Evolutionary conservation across 1,140 invertebrate species (phyloP).

Genomic region (Eufriesea mexicana): DNA sequence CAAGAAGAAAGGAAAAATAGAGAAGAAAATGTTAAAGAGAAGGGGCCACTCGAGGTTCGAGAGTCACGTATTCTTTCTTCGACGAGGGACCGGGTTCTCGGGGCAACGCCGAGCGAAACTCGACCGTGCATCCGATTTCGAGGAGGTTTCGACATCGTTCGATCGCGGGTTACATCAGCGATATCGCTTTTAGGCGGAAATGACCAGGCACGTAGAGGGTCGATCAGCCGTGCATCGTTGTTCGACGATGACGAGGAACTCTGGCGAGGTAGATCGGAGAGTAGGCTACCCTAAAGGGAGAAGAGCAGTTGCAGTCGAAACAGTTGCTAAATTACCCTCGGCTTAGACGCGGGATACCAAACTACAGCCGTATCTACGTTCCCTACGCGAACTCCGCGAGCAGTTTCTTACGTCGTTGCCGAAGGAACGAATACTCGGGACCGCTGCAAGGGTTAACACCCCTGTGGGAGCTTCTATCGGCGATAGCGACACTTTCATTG

Average conservation of each 20-base stretch:
- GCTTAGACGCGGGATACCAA: too few species aligned
- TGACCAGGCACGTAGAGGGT: conserved; percentile 10
- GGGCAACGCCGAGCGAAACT: not conserved
- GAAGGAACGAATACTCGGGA: not conserved
- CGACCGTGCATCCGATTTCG: conserved; percentile 20
- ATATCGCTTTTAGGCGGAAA: conserved; percentile 40
- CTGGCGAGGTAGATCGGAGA: conserved; percentile 13
- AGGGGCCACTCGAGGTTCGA: not conserved
- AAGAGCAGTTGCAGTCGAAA: conserved; percentile 19
- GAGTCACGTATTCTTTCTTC: not conserved
- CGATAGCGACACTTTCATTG: not conserved
- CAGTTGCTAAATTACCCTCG: too few species aligned
- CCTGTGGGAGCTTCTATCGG: not conserved
- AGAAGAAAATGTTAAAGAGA: too few species aligned
- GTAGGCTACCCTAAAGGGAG: not conserved
- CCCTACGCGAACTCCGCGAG: too few species aligned
- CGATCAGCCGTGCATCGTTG: conserved; percentile 23
- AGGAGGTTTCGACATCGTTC: conserved; percentile 1
- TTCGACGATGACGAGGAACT: conserved; percentile 56
- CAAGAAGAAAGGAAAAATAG: not conserved
- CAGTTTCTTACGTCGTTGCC: not conserved
- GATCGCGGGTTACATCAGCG: conserved; percentile 13
- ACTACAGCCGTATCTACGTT: conserved; percentile 31
- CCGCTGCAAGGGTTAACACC: not conserved
- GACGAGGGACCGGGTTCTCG: not conserved